Conservation (phyloP, 2,888 invertebrate genomes). For the Lycocerus yunnanus region DNA sequence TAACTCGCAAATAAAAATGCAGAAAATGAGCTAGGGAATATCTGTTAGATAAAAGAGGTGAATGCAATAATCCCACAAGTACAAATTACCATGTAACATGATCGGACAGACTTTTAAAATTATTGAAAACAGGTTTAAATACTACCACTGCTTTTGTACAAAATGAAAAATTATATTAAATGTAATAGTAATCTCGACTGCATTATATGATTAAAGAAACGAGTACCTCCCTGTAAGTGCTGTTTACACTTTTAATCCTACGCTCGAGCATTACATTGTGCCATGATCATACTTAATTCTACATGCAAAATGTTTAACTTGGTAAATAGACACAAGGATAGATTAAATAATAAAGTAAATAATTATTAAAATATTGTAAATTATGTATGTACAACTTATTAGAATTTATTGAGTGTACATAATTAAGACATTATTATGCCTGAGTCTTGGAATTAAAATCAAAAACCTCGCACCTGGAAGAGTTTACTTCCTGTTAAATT, state of each 20-base stretch:
- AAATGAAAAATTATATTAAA: background rate
- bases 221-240: background rate
- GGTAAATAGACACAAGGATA: slow-evolving; percentile 1
- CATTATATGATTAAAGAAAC: background rate
- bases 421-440: background rate
- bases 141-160: background rate
- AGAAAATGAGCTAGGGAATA: background rate
- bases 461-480: background rate
- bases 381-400: background rate
- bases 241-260: background rate
- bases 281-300: background rate
- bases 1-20: background rate
- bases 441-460: background rate
- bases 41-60: background rate
- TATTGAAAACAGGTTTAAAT: background rate
- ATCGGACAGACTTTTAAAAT: background rate
- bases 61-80: background rate
- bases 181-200: background rate
- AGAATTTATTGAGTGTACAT: background rate
- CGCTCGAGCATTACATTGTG: background rate
- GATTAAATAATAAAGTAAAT: background rate
- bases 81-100: background rate
- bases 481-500: background rate
- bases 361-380: background rate
- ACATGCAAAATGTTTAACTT: background rate